These are phyloP conservation scores for Colletes gigas DNA, from an alignment of 1,140 invertebrate genomes.

Conservation along the genomic window DNA sequence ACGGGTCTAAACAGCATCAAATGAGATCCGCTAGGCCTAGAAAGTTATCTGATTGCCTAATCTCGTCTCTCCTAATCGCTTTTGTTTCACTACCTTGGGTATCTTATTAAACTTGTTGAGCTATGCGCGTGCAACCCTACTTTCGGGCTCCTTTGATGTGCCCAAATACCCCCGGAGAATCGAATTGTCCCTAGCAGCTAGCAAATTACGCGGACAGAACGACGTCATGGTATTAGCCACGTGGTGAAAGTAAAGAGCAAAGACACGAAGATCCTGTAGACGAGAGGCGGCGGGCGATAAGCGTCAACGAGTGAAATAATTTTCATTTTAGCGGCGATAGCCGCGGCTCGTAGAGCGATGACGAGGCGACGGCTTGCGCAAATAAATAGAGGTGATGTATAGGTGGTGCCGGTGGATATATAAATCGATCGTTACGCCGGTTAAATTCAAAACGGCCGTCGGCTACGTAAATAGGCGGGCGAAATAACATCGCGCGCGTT, in stretches of 20 bases:
- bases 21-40: too few relatives aligned
- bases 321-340: conserved; percentile 25
- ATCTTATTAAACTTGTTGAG: too few relatives aligned
- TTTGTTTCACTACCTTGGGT: too few relatives aligned
- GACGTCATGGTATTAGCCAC: background rate
- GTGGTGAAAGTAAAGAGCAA: background rate
- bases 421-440: conserved; percentile 48
- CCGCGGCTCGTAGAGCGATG: background rate
- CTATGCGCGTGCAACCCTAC: too few relatives aligned
- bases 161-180: too few relatives aligned
- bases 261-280: background rate
- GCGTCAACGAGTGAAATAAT: conserved; percentile 30
- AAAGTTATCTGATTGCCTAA: too few relatives aligned
- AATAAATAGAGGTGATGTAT: conserved; percentile 38
- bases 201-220: too few relatives aligned
- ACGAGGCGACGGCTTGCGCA: conserved; percentile 20
- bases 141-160: too few relatives aligned
- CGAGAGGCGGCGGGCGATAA: conserved; percentile 1
- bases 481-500: conserved; percentile 22
- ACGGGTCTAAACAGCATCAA: too few relatives aligned
- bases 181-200: too few relatives aligned
- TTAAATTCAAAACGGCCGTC: conserved; percentile 47
- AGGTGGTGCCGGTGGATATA: conserved; percentile 29
- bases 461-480: conserved; percentile 35
- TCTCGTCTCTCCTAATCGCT: too few relatives aligned